Percentiles rank a stretch among this genome's conserved stretches.
Conservation (phyloP, 2,888 invertebrate genomes). For the Platycheirus rosarum region DNA sequence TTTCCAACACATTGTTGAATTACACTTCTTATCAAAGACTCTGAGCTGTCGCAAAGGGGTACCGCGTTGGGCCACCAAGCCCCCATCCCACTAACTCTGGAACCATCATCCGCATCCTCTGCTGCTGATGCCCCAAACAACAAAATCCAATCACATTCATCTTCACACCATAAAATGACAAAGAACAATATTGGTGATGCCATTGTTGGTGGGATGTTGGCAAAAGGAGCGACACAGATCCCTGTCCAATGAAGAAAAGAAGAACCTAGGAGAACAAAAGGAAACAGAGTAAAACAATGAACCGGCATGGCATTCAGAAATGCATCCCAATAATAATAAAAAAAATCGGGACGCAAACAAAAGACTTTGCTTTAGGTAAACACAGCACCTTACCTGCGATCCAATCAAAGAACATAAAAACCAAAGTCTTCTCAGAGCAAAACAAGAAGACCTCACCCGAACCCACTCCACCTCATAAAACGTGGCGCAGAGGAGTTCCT, state of each 20-base stretch:
- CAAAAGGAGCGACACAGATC: conserved; percentile 18
- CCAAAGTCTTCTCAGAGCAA: conserved; percentile 24
- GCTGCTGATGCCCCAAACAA: conserved; percentile 34
- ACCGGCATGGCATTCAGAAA: conserved; percentile 24
- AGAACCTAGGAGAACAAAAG: too few relatives aligned
- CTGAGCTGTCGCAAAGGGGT: not conserved
- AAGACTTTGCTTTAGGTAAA: conserved; percentile 46
- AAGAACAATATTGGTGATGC: conserved; percentile 58
- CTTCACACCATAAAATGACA: conserved; percentile 68
- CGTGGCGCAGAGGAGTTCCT: conserved; percentile 23
- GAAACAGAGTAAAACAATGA: too few relatives aligned
- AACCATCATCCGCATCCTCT: not conserved
- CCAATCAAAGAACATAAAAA: conserved; percentile 60
- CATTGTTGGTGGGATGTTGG: conserved; percentile 8
- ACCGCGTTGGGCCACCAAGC: not conserved
- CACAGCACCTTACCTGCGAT: conserved; percentile 60
- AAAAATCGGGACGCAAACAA: conserved; percentile 58
- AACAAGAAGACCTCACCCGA: conserved; percentile 3
- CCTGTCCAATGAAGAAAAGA: conserved; percentile 10
- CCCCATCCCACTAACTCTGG: not conserved
- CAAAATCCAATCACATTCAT: conserved; percentile 70
- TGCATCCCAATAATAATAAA: conserved; percentile 44
- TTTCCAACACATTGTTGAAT: conserved; percentile 66
- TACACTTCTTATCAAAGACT: conserved; percentile 32
- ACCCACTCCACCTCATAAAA: not conserved